Evolutionary conservation across 92 coral and sea anemone species (phyloP), one percentile per base, ranked within the genome.

Genomic region (Plumapathes pennacea): DNA sequence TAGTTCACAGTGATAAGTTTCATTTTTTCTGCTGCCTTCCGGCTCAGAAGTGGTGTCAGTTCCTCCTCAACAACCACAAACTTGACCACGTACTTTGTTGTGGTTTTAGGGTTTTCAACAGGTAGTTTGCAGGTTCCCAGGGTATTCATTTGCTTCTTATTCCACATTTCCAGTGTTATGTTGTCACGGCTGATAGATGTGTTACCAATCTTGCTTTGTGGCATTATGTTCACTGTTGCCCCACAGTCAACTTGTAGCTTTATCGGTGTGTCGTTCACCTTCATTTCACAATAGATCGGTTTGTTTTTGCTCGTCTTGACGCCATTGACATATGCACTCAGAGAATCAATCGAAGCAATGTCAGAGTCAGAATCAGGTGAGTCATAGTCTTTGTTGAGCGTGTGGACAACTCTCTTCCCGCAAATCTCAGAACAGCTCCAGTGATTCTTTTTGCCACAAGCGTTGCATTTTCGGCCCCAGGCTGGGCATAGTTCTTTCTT

Each of bases 21-120:
- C 76, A 33, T 57, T 28, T 57, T 69, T 46, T 57, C 67, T n/a
- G 71, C 71, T 34, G 71, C 60, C 38, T 50, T 64, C 2, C 50
- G 40, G 32, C 71, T 64, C 36, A 30, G 39, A 37, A 65, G 45
- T 4, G 60, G 72, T 33, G 28, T 66, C 10, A 65, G 48, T 25
- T 50, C 62, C 33, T 33, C 72, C 40, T 65, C 60, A 18, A 65
- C 61, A 5, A 50, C 52, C 22, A 51, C 72, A n/a, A n/a, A n/a
- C n/a, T 38, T 65, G 38, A 65, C 76, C 32, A 34, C 27, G 40
- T 56, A 56, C 57, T 57, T 60, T 4, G 44, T 37, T 36, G 44
- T 36, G 4, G 58, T 60, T 44, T 60, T 60, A 10, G 67, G 67
- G 49, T 60, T 60, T 3, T 11, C 48, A 3, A 60, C 38, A 24